Evolutionary conservation across 2,888 invertebrate species (phyloP), one percentile per base, ranked within the genome.

Genomic region (Allolobophora icterica): DNA sequence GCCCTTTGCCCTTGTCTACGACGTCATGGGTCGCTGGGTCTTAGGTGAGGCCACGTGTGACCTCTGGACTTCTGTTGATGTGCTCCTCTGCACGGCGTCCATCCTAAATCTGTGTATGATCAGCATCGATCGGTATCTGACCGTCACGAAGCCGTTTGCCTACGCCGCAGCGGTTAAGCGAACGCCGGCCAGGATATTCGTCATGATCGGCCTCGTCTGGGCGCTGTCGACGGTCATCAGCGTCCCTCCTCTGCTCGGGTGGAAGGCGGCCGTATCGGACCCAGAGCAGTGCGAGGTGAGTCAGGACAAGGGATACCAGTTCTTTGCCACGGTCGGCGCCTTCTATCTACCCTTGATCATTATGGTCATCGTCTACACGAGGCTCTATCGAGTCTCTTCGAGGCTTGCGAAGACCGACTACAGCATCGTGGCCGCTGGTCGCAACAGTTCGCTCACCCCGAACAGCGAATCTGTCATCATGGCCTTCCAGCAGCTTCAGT

Each of bases 241-340:
- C 34, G 87, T 87, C 6, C 87, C 87, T 19, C 87, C 87, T 15
- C 87, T 87, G 34, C 8, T 87, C 87, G 87, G 87, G 4, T 87
- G 87, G 87, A 87, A 87, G 87, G 35, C 5, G 21, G 21, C 19
- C 5, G 19, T 6, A 8, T 4, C 38, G n/a, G 35, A 8, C n/a
- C 35, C 87, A 24, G 35, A 33, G 0, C 21, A 21, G 38, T 87
- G 87, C 30, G 87, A 87, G 35, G 87, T 87, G 35, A 87, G 87
- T 87, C 87, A 87, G 87, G 87, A 87, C 87, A 87, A 87, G 87
- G 87, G 87, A 19, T 87, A 87, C 87, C 87, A 87, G 87, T 38
- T 87, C 35, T 87, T 87, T n/a, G 87, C 87, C 17, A 87, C 87
- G 21, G 8, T 87, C 87, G 34, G 87, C n/a, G 87, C 87, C 87